Base-by-base conservation (phyloP, 1,140 invertebrate genomes). In the Procambarus virginalis region DNA sequence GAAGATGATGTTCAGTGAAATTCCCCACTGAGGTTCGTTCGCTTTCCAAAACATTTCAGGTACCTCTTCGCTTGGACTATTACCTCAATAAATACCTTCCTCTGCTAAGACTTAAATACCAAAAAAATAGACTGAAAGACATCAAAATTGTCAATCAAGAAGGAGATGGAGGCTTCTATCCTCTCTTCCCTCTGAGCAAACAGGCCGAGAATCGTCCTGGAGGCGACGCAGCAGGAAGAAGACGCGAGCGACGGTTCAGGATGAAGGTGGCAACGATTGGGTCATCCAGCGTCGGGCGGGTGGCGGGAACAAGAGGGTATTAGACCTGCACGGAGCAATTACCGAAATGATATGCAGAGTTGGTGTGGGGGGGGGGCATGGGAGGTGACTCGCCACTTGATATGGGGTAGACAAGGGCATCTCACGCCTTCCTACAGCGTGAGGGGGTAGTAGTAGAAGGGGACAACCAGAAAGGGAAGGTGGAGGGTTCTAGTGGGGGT, bases 1-100 rank as follows among this genome's bases (percentile, higher is more conserved):
- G 84, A 78, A 45, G 84, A 86, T 86, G 84, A 78, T 86, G 75
- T 75, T 64, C 49, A 78, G 17, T 77, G 84, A 86, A 86, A 86
- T 48, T 77, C 46, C 58, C 75, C 84, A 14, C 58, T 60, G 46
- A 51, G 10, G n/a, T 78, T 78, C 84, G 75, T 46, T 10, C 84
- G 5, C 51, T 58, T 78, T 45, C 76, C 75, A 34, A 20, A 78
- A 20, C 6, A 51, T 58, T 78, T 78, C 84, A 64, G 22, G 14
- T 70, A 51, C 34, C 64, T 84, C n/a, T 75, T 58, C 55, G 12
- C 55, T 12, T 58, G 8, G 55, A 12, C 12, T 58, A 9, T 58
- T 58, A 2, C 55, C 55, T n/a, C 6, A 34, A n/a, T 14, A 34
- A 34, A 34, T 49, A 10, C 22, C n/a, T 12, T 77, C 10, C 51